Evolutionary conservation across 2,113 vertebrate species (phyloP).

Genomic region (Menura novaehollandiae): DNA sequence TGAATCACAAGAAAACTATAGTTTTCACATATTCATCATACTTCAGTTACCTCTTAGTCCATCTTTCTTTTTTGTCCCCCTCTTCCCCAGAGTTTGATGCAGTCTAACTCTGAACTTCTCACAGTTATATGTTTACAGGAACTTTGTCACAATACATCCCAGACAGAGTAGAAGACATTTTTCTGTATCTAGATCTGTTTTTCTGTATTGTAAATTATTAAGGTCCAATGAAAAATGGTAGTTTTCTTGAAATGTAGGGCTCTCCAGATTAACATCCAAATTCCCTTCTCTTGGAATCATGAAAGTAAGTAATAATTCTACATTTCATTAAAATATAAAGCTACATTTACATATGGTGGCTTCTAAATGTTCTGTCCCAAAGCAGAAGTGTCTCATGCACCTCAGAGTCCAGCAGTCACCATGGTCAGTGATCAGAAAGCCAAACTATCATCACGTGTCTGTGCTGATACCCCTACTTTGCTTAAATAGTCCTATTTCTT

Average conservation of each 20-base stretch:
- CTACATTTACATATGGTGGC: not conserved
- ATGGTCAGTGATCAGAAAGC: fast-evolving
- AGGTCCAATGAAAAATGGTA: fast-evolving
- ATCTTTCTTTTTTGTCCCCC: not conserved
- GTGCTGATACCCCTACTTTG: not conserved
- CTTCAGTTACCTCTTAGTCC: not conserved
- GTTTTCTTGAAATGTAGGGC: not conserved
- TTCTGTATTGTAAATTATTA: not conserved
- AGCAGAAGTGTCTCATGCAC: not conserved
- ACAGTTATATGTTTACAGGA: not conserved
- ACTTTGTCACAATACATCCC: not conserved
- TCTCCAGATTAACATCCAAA: not conserved
- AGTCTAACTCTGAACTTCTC: not conserved
- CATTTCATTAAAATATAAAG: not conserved
- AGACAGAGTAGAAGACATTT: not conserved
- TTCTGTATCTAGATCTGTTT: not conserved
- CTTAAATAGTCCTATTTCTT: not conserved
- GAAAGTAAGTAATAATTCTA: not conserved
- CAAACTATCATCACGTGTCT: too few relatives aligned
- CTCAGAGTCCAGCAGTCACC: not conserved
- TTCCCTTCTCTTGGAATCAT: not conserved
- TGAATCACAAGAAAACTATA: not conserved
- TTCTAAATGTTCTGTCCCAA: not conserved
- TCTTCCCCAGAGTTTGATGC: not conserved
- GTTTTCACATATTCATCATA: not conserved